Conservation (phyloP, 1,140 invertebrate species). For the Helicoverpa armigera region DNA sequence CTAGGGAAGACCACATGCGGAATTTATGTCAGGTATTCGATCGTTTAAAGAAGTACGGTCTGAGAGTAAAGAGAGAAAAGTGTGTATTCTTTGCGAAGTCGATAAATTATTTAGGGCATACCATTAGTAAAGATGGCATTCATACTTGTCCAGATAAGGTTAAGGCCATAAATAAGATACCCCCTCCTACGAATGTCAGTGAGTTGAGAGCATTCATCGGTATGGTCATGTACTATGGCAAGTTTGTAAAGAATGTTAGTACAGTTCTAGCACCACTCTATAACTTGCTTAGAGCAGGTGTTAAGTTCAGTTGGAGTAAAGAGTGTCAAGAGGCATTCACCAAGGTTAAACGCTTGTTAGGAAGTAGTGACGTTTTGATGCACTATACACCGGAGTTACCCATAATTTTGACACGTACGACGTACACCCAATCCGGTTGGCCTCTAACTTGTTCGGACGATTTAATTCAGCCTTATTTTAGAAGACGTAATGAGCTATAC, state of each 20-base stretch:
- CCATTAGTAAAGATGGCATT: too few species aligned
- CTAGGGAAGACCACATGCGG: not conserved
- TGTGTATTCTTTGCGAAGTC: not conserved
- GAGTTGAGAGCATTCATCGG: not conserved
- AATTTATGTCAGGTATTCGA: not conserved
- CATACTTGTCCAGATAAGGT: not conserved
- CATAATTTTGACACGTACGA: too few species aligned
- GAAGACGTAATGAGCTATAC: slow-evolving; percentile 25
- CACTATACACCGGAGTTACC: not conserved
- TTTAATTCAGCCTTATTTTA: slow-evolving; percentile 27
- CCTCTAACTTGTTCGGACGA: slow-evolving; percentile 2
- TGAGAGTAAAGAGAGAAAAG: not conserved
- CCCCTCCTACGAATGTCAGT: not conserved
- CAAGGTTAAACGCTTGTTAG: not conserved
- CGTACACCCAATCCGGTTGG: not conserved
- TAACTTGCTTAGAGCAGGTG: not conserved
- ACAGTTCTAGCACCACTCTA: not conserved
- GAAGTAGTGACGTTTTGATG: not conserved
- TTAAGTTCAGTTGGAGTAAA: not conserved
- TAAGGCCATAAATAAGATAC: not conserved
- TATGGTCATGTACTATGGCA: not conserved
- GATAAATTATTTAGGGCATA: not conserved
- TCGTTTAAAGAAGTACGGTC: not conserved
- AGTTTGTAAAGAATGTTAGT: not conserved
- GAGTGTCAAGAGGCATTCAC: not conserved